phyloP scores from a whole-genome alignment of 35 echinoderm and acorn worm species.

The Apostichopus parvimensis region DNA sequence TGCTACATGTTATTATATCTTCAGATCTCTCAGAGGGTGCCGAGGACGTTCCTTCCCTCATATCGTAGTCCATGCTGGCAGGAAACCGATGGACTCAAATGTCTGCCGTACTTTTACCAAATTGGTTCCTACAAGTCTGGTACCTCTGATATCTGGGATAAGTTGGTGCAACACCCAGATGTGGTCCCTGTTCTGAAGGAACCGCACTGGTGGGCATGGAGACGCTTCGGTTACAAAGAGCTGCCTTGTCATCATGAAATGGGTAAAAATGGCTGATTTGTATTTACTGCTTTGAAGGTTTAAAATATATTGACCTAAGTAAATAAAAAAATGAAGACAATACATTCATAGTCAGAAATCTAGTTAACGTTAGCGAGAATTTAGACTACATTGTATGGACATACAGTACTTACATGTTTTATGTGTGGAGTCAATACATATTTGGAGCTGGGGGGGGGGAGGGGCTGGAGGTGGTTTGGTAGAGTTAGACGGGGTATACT shows the following conservation, averaged over 20 bases:
- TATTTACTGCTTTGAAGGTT: no score
- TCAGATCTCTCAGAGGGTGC: constrained; percentile 18
- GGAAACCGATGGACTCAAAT: background rate
- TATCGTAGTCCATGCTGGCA: constrained; percentile 62
- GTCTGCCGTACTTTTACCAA: constrained; percentile 72
- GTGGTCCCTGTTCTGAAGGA: constrained; percentile 51
- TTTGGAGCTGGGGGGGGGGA: no score
- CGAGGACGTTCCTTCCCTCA: background rate
- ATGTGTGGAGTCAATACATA: no score
- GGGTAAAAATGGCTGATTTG: background rate
- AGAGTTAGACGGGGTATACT: no score
- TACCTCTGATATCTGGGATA: constrained; percentile 66
- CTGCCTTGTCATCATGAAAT: constrained; percentile 24
- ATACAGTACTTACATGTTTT: no score
- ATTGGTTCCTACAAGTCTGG: constrained; percentile 63
- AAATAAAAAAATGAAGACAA: no score
- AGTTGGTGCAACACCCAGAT: constrained; percentile 61
- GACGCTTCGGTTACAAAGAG: constrained; percentile 35
- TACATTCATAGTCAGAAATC: no score
- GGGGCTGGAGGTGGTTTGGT: no score
- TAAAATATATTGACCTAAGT: no score
- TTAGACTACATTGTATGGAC: no score
- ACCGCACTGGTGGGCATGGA: constrained; percentile 72
- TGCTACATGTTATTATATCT: background rate
- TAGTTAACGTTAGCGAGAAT: no score